Percentiles rank a stretch among this genome's conserved stretches.
phyloP scores from a whole-genome alignment of 92 coral and sea anemone genomes.

The Nematostella vectensis region DNA sequence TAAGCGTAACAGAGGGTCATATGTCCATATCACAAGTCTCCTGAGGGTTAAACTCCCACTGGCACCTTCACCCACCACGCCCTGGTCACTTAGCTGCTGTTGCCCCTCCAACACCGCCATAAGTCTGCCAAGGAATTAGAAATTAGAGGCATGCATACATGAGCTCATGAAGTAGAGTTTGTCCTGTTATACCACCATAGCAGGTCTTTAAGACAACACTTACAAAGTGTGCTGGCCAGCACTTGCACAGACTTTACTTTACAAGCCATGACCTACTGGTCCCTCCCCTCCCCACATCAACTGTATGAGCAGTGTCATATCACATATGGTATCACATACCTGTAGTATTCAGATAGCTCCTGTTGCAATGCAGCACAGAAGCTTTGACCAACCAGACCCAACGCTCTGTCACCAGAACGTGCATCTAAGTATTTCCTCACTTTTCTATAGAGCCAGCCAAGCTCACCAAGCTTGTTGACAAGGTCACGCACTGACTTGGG shows the following conservation, averaged over 20 bases:
- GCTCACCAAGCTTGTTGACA: conserved; percentile 86
- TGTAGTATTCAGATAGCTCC: conserved; percentile 91
- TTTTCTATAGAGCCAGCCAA: conserved; percentile 92
- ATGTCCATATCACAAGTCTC: conserved; percentile 93
- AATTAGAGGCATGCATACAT: too few species aligned
- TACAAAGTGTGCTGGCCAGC: too few species aligned
- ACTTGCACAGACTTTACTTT: too few species aligned
- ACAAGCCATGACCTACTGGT: too few species aligned
- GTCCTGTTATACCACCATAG: too few species aligned
- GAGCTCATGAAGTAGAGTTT: too few species aligned
- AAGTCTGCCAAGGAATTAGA: too few species aligned
- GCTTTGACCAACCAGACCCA: conserved; percentile 96
- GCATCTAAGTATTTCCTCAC: conserved; percentile 94
- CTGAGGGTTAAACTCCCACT: conserved; percentile 87
- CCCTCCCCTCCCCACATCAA: too few species aligned
- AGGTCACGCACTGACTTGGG: conserved; percentile 82
- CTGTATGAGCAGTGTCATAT: too few species aligned
- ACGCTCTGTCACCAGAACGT: conserved; percentile 93
- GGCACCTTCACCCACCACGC: conserved; percentile 87
- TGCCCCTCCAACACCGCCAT: conserved; percentile 98
- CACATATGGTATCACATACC: too few species aligned
- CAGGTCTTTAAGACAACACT: too few species aligned
- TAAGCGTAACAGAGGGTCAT: conserved; percentile 79
- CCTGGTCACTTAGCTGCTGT: conserved; percentile 79
- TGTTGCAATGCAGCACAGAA: conserved; percentile 96